Conservation (phyloP, 37 sponge, comb jelly and placozoan genomes). For the Hormiphora californensis region DNA sequence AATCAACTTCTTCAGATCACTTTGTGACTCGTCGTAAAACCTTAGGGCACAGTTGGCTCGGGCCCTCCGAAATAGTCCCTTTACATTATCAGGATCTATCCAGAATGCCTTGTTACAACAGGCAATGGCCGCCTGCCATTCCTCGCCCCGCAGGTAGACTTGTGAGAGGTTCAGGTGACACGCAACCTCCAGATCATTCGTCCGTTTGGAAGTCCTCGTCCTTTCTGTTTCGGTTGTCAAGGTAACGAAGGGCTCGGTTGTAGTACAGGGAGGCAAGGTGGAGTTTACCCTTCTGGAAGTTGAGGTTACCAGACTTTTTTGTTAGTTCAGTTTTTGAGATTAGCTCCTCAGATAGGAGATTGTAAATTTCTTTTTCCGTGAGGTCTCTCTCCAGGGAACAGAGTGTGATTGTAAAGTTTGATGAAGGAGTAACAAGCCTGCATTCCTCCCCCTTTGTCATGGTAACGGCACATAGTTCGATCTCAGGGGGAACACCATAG, state of each 20-base stretch:
- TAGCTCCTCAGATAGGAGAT: not conserved
- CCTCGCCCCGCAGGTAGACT: not conserved
- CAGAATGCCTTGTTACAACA: not conserved
- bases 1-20: not conserved
- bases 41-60: not conserved
- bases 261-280: not conserved
- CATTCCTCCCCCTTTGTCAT: not conserved
- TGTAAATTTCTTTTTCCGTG: not conserved
- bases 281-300: not conserved
- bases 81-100: not conserved
- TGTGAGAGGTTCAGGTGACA: slow-evolving; percentile 34
- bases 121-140: not conserved
- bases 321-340: not conserved
- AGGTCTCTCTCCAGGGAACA: not conserved
- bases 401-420: not conserved
- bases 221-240: not conserved
- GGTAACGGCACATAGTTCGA: not conserved
- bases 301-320: not conserved
- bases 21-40: not conserved
- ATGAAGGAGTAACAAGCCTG: not conserved
- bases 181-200: not conserved
- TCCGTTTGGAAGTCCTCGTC: not conserved
- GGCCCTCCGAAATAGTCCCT: not conserved
- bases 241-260: not conserved
- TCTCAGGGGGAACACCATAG: not conserved